phyloP scores from a whole-genome alignment of 1,140 invertebrate species.

The Temnothorax curvispinosus region DNA sequence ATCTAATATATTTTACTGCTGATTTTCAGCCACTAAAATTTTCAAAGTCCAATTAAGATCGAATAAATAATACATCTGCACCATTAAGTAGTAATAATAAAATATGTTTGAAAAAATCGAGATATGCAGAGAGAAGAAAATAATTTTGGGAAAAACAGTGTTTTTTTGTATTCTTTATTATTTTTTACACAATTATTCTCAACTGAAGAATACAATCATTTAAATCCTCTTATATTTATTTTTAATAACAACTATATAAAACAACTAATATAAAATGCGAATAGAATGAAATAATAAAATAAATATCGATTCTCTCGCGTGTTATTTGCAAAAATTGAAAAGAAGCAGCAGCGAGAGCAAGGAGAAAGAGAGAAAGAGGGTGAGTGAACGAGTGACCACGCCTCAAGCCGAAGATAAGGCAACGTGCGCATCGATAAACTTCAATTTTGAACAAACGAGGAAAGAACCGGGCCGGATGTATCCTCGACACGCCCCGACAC shows the following conservation, averaged over 20 bases:
- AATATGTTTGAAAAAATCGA: neutral
- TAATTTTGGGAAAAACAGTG: neutral
- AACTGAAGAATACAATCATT: neutral
- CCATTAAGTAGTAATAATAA: neutral
- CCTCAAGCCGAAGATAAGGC: slow-evolving; percentile 67
- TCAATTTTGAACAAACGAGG: slow-evolving; percentile 75
- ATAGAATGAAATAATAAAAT: slow-evolving; percentile 12
- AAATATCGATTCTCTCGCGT: neutral
- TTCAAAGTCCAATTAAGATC: neutral
- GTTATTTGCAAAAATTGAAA: neutral
- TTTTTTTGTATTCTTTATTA: neutral
- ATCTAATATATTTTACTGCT: neutral
- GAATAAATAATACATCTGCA: neutral
- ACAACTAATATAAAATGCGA: neutral
- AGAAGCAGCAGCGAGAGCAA: neutral
- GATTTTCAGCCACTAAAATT: neutral
- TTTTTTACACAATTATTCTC: neutral
- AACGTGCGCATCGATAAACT: slow-evolving; percentile 73
- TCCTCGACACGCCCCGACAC: slow-evolving; percentile 74
- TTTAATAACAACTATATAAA: neutral
- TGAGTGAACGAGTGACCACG: slow-evolving; percentile 60
- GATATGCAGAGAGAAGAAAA: neutral
- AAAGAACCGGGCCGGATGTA: slow-evolving; percentile 63
- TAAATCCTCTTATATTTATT: slow-evolving; percentile 10
- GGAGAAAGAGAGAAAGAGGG: neutral